These are phyloP conservation scores for Anastrepha obliqua DNA, from an alignment of 1,140 invertebrate genomes.

Conservation along the genomic window DNA sequence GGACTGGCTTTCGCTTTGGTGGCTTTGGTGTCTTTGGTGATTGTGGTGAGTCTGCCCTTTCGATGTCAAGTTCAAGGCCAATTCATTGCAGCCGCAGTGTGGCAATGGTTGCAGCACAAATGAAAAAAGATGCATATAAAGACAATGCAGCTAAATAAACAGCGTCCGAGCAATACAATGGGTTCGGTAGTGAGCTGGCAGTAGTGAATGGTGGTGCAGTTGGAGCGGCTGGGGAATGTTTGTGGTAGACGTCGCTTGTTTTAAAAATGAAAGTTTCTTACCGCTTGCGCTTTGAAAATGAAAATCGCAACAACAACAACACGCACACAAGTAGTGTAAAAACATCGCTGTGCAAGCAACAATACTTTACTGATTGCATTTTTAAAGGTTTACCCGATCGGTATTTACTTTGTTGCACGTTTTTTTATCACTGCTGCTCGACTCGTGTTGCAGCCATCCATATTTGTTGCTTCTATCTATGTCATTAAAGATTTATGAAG, in stretches of 20 bases:
- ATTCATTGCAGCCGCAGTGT: not conserved
- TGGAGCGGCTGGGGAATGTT: not conserved
- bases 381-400: not conserved
- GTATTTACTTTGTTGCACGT: not conserved
- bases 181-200: not conserved
- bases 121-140: not conserved
- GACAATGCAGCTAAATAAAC: not conserved
- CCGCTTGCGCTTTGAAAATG: not conserved
- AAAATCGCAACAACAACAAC: slow-evolving; percentile 13
- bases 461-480: not conserved
- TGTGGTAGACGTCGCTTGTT: not conserved
- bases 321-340: not conserved
- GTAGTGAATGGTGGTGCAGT: not conserved
- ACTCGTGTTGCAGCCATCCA: no score
- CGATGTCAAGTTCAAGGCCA: slow-evolving; percentile 45
- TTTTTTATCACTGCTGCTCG: not conserved
- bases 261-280: slow-evolving; percentile 38
- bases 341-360: not conserved
- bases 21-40: not conserved
- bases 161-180: not conserved
- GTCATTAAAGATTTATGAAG: slow-evolving; percentile 34
- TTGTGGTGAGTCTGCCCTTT: slow-evolving; percentile 29
- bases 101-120: not conserved
- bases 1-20: not conserved
- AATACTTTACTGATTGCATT: slow-evolving; percentile 12